phyloP scores from a whole-genome alignment of 2,113 vertebrate species.

The Gadus macrocephalus region DNA sequence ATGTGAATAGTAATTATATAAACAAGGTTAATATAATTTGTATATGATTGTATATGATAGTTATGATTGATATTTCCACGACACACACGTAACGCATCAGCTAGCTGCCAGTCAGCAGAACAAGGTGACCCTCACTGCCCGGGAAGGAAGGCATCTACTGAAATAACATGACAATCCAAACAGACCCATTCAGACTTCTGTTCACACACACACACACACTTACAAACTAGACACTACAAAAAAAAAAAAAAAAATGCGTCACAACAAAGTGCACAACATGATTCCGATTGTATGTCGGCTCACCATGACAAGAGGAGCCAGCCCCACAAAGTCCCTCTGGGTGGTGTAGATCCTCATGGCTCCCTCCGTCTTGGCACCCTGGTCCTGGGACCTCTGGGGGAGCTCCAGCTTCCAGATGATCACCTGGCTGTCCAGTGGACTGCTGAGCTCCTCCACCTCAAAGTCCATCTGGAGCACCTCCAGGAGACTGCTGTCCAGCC shows the following conservation, averaged over 20 bases:
- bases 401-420: slow-evolving; percentile 91
- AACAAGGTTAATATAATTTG: too few species aligned
- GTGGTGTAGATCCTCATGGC: slow-evolving; percentile 86
- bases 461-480: slow-evolving; percentile 93
- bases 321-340: slow-evolving; percentile 81
- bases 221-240: too few species aligned
- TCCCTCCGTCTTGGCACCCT: slow-evolving; percentile 69
- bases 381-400: slow-evolving; percentile 59
- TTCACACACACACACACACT: too few species aligned
- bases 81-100: slow-evolving; percentile 29
- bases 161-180: slow-evolving; percentile 31
- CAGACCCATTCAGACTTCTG: slow-evolving; percentile 35
- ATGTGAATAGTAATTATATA: too few species aligned
- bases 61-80: too few species aligned
- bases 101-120: slow-evolving; percentile 51
- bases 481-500: slow-evolving; percentile 65
- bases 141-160: slow-evolving; percentile 59
- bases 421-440: slow-evolving; percentile 77
- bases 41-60: too few species aligned
- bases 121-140: slow-evolving; percentile 55
- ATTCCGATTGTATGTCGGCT: slow-evolving; percentile 42
- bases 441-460: slow-evolving; percentile 77
- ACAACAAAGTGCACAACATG: background rate
- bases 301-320: slow-evolving; percentile 90
- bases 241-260: slow-evolving; percentile 18